Base-by-base conservation (phyloP, 2,113 vertebrate genomes). In the Uria aalge region DNA sequence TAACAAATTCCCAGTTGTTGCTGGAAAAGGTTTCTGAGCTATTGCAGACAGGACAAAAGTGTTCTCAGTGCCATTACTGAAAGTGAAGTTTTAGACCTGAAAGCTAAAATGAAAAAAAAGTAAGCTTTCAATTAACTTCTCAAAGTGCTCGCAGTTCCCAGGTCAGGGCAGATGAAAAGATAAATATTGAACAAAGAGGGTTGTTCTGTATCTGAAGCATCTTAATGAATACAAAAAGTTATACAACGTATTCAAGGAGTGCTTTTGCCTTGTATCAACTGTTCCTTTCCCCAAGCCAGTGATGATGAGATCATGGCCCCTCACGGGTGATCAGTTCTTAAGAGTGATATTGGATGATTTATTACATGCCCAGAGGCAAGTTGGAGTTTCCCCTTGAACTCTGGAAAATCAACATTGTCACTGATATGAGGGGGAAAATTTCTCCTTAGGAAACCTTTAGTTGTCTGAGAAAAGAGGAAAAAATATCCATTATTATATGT, bases 141-240 rank as follows among this genome's bases (percentile, higher is more conserved):
- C 76, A 85, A 89, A 95, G 76, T 92, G 78, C 92, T 93, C 19
- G 6, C 81, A 85, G 77, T 34, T 95, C 87, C 88, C 93, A 95
- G 93, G 84, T 97, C 85, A 93, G 85, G 89, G 91, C 79, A 96
- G 94, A 96, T 95, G 89, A 94, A 96, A 97, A 94, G 92, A 89
- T 92, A 94, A 96, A 96, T 96, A 96, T 94, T 93, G 92, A 96
- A 88, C 84, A 91, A 91, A 81, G 91, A 67, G 19, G 3, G 41
- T 16, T 95, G 79, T 90, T 96, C 57, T 95, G 60, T 94, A 57
- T 96, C 75, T 97, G 92, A 64, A 84, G 50, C 81, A 78, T 95
- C 95, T 87, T 95, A 97, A 95, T 96, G 94, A 96, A 88, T 69
- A 93, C 29, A 85, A 43, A 67, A 92, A 82, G 19, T 95, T 92